These are phyloP conservation scores for Drosophila borealis DNA, from an alignment of 2,888 invertebrate species.

Conservation along the genomic window DNA sequence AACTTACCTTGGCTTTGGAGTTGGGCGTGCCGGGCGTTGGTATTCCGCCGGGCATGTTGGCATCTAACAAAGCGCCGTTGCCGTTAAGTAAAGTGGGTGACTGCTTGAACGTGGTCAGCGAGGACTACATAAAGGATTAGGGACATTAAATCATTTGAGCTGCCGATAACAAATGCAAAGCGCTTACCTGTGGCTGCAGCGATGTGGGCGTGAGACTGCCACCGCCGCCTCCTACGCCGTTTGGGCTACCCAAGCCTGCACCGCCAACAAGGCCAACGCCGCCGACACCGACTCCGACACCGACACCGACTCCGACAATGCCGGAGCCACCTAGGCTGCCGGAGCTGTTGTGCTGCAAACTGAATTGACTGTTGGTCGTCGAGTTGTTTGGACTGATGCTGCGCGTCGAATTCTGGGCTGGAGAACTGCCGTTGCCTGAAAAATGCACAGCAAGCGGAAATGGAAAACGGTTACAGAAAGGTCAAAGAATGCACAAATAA, in stretches of 20 bases:
- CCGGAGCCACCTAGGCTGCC: slow-evolving; percentile 83
- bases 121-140: slow-evolving; percentile 72
- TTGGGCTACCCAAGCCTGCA: slow-evolving; percentile 18
- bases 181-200: slow-evolving; percentile 83
- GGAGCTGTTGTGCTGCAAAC: slow-evolving; percentile 85
- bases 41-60: slow-evolving; percentile 89
- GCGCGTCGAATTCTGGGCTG: slow-evolving; percentile 85
- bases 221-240: slow-evolving; percentile 41
- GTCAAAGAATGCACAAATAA: no score
- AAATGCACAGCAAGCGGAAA: slow-evolving; percentile 25
- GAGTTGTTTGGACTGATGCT: slow-evolving; percentile 85
- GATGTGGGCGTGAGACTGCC: slow-evolving; percentile 84
- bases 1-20: slow-evolving; percentile 90
- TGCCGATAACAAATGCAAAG: background rate
- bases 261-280: slow-evolving; percentile 37
- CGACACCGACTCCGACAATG: slow-evolving; percentile 30
- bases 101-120: slow-evolving; percentile 85
- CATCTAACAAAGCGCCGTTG: slow-evolving; percentile 84
- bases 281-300: slow-evolving; percentile 32
- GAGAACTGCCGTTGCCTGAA: slow-evolving; percentile 85
- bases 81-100: slow-evolving; percentile 85
- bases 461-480: slow-evolving; percentile 1
- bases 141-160: background rate
- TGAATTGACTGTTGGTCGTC: slow-evolving; percentile 85
- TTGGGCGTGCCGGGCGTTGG: slow-evolving; percentile 92